These are phyloP conservation scores for Lytechinus variegatus DNA, from an alignment of 35 echinoderm and acorn worm species.

Conservation along the genomic window DNA sequence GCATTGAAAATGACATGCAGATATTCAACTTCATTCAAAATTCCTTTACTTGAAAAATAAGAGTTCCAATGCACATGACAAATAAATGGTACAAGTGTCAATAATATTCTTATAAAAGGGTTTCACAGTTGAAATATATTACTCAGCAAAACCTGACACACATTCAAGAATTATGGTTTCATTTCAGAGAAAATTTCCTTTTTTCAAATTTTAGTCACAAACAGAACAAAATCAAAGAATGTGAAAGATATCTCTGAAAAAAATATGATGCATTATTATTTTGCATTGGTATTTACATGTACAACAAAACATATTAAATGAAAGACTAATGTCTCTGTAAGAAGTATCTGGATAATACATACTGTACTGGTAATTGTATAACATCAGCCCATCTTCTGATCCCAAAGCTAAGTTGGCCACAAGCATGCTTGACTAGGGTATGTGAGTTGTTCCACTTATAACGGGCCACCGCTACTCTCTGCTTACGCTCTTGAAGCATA, in stretches of 20 bases:
- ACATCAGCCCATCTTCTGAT: constrained; percentile 87
- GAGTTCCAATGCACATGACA: too few relatives aligned
- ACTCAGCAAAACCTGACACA: background rate
- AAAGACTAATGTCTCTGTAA: background rate
- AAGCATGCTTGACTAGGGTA: constrained; percentile 78
- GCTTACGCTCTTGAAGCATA: constrained; percentile 76
- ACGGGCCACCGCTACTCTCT: constrained; percentile 82
- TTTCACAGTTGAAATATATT: background rate
- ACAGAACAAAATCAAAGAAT: too few relatives aligned
- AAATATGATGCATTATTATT: too few relatives aligned
- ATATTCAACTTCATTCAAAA: too few relatives aligned
- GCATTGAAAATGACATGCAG: too few relatives aligned
- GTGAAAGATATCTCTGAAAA: too few relatives aligned
- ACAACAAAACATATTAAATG: background rate
- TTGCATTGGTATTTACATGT: too few relatives aligned
- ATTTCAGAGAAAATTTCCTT: too few relatives aligned
- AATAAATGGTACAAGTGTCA: background rate
- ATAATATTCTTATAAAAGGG: background rate
- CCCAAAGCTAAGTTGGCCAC: constrained; percentile 80
- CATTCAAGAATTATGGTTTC: background rate
- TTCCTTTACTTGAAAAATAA: too few relatives aligned
- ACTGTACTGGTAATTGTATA: constrained; percentile 63
- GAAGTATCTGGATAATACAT: constrained; percentile 18
- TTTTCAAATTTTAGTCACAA: too few relatives aligned
- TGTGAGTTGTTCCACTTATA: constrained; percentile 95